phyloP scores from a whole-genome alignment of 2,888 invertebrate genomes.

The Caenorhabditis sulstoni region DNA sequence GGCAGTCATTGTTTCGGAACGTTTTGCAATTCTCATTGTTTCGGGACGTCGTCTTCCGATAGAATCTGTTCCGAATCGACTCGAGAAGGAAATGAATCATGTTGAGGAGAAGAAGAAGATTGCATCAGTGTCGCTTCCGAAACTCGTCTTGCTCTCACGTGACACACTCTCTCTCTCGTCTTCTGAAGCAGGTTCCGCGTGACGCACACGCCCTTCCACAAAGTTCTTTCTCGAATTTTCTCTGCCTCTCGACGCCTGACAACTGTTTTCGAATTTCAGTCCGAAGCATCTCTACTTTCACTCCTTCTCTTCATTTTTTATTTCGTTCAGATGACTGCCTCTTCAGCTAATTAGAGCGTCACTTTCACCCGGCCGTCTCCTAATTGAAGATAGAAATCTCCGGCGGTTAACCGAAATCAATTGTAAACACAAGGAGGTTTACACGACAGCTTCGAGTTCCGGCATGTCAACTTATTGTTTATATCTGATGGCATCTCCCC shows the following conservation, averaged over 20 bases:
- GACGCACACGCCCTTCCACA: too few relatives aligned
- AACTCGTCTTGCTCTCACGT: not conserved
- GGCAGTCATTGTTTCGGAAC: too few relatives aligned
- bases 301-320: not conserved
- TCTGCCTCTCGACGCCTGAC: not conserved
- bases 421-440: slow-evolving; percentile 11
- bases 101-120: too few relatives aligned
- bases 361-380: not conserved
- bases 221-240: not conserved
- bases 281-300: not conserved
- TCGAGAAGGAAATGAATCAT: too few relatives aligned
- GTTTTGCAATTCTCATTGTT: too few relatives aligned
- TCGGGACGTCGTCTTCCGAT: too few relatives aligned
- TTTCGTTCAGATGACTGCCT: not conserved
- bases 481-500: not conserved
- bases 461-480: slow-evolving; percentile 41
- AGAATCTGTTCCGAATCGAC: too few relatives aligned
- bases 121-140: not conserved
- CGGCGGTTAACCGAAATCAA: slow-evolving; percentile 16
- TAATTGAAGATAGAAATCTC: slow-evolving; percentile 4
- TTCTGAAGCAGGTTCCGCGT: not conserved
- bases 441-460: slow-evolving; percentile 10
- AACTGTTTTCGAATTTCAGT: not conserved
- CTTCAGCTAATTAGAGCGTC: not conserved
- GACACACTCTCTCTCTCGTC: too few relatives aligned